phyloP scores from a whole-genome alignment of 2,888 invertebrate genomes.

The Idaea straminata region DNA sequence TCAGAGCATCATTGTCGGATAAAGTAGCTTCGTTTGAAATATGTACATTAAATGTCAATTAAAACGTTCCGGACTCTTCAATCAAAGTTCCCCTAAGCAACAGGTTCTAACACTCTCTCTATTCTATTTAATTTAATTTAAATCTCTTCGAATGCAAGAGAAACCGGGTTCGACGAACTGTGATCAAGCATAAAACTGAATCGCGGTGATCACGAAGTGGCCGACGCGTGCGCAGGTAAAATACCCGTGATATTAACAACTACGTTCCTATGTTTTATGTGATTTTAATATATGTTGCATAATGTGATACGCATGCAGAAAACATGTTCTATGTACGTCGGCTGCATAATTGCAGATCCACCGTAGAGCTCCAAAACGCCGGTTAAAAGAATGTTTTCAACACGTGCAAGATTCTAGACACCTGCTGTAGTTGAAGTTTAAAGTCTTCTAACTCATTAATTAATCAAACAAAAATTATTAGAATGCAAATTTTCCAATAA shows the following conservation, averaged over 20 bases:
- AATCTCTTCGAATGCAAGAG: neutral
- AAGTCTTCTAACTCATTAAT: no score
- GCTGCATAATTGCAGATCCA: no score
- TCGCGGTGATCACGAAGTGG: neutral
- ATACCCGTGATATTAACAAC: neutral
- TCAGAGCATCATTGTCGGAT: neutral
- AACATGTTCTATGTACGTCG: neutral
- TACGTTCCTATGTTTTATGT: neutral
- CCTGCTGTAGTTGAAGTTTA: no score
- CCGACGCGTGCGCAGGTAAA: neutral
- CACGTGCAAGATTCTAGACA: no score
- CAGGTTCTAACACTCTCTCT: neutral
- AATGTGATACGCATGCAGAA: neutral
- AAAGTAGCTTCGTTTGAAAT: neutral
- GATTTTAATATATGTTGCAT: neutral
- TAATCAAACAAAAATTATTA: no score
- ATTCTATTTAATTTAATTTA: neutral
- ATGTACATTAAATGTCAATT: no score
- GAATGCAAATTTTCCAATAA: no score
- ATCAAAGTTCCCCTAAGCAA: neutral
- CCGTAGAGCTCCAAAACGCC: no score
- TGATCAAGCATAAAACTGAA: conserved; percentile 1
- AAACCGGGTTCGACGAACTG: neutral
- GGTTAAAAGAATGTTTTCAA: no score
- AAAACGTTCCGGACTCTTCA: no score